These are phyloP conservation scores for Sorex fumeus DNA, from an alignment of 2,113 vertebrate genomes.

Conservation along the genomic window DNA sequence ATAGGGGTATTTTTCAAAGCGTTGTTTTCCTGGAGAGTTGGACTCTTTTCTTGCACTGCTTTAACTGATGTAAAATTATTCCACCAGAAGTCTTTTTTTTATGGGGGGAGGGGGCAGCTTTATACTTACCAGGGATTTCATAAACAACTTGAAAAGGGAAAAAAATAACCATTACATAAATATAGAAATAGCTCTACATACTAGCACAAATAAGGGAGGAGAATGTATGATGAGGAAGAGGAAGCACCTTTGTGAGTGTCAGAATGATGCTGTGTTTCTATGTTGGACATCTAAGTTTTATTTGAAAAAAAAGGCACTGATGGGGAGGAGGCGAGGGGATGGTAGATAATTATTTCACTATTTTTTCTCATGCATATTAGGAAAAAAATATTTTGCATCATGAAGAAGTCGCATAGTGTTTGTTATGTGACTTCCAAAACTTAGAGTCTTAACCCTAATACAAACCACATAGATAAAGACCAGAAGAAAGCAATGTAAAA, in stretches of 20 bases:
- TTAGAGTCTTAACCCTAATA: neutral
- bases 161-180: conserved; percentile 68
- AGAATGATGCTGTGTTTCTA: conserved; percentile 24
- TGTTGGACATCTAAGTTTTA: neutral
- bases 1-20: conserved; percentile 49
- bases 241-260: neutral
- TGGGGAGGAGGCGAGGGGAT: neutral
- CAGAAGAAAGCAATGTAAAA: conserved; percentile 44
- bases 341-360: neutral
- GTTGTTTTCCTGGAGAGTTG: conserved; percentile 19
- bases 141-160: conserved; percentile 67
- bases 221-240: neutral
- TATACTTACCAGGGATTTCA: conserved; percentile 75
- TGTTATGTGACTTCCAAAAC: conserved; percentile 17
- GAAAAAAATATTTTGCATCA: neutral
- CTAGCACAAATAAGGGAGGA: conserved; percentile 17
- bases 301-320: conserved; percentile 37
- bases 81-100: conserved; percentile 71
- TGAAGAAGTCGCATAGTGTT: neutral
- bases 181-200: conserved; percentile 51
- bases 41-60: conserved; percentile 66
- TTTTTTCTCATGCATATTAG: neutral
- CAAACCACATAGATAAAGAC: neutral
- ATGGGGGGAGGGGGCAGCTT: conserved; percentile 16
- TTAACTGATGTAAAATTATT: conserved; percentile 74